Conservation (phyloP, 2,888 invertebrate species). For the Sinhomidia bicolor region DNA sequence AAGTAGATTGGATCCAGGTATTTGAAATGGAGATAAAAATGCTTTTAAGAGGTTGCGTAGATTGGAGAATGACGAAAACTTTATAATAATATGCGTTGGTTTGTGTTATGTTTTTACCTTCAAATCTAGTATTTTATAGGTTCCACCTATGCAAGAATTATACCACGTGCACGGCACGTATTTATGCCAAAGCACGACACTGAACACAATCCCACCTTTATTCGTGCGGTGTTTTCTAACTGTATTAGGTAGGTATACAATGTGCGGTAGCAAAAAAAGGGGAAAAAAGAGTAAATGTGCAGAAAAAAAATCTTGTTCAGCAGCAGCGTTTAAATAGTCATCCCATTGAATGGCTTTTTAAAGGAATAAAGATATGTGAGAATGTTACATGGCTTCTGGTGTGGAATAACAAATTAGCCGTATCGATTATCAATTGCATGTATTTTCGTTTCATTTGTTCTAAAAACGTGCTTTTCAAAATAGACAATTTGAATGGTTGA, state of each 20-base stretch:
- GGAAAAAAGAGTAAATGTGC: no score
- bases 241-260: no score
- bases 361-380: constrained; percentile 19
- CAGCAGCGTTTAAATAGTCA: constrained; percentile 34
- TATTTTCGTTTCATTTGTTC: constrained; percentile 9
- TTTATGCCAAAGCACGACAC: no score
- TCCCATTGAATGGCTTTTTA: constrained; percentile 18
- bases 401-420: constrained; percentile 56
- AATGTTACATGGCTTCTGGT: constrained; percentile 42
- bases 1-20: constrained; percentile 19
- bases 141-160: no score
- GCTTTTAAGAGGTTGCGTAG: not conserved
- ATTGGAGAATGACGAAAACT: not conserved
- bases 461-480: not conserved
- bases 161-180: no score
- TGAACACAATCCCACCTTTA: no score
- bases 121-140: no score
- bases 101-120: no score
- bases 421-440: constrained; percentile 51
- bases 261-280: no score
- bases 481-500: not conserved
- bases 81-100: not conserved
- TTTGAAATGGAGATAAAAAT: not conserved
- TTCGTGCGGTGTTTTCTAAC: no score
- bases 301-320: constrained; percentile 28